Evolutionary conservation across 1,140 invertebrate species (phyloP), one percentile per base, ranked within the genome.

Genomic region (Bradysia coprophila): DNA sequence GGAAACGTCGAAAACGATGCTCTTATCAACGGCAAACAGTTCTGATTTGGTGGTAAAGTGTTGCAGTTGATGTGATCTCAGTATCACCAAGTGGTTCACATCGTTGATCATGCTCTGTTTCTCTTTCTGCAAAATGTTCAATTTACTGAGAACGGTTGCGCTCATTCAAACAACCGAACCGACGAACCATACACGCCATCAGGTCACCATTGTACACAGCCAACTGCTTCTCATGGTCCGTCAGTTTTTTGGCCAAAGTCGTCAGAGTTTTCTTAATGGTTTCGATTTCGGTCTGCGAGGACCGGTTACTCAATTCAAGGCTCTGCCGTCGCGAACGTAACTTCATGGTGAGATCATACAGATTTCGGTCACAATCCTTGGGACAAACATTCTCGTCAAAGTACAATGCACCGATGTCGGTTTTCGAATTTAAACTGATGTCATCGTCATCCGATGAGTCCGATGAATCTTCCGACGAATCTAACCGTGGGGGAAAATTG

Each of bases 311-410:
- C 20, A 54, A 48, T 49, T 75, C 71, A 10, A 62, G 47, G 2
- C 53, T 49, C 49, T 68, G 73, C 56, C 75, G 65, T 34, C 69
- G 67, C 32, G 67, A 52, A 33, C 77, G 65, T 49, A 77, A 56
- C 10, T 64, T 52, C 47, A 78, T 73, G n/a, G 76, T 71, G 43
- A 70, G 55, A 21, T 81, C 67, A 49, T 76, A 82, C 2, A 79
- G 54, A 1, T 68, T 66, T 42, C 65, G 66, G 38, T 84, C 78
- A 53, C 81, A 80, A 2, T 75, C 81, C 19, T 70, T 62, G 0
- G 84, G 84, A 52, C 83, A 86, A 16, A 78, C 60, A 53, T 70
- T 75, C 46, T 85, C 78, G 52, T 88, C 80, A 18, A 78, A 67
- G 9, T 69, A 66, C 20, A 78, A 67, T 0, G 69, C 64, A 4